A percentile compares a stretch with the other conserved stretches of the same genome.
Evolutionary conservation across 2,113 vertebrate genomes (phyloP).

Genomic region (Ia io): DNA sequence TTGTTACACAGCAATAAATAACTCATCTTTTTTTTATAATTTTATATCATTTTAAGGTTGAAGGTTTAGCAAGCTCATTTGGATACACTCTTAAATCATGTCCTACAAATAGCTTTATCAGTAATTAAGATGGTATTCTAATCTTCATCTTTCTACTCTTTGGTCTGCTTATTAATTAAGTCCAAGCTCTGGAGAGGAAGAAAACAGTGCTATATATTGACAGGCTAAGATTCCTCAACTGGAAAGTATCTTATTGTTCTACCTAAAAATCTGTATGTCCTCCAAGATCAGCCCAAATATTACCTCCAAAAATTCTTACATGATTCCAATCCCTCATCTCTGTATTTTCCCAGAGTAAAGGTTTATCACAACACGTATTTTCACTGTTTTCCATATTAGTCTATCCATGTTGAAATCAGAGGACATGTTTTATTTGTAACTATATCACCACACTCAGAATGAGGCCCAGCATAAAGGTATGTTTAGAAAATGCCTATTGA

Average conservation of each 20-base stretch:
- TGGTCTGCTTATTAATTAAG: neutral
- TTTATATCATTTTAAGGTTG: neutral
- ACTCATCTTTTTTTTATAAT: neutral
- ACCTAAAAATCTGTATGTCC: neutral
- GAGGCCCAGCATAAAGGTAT: neutral
- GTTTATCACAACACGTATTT: neutral
- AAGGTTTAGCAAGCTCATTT: neutral
- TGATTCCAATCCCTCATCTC: neutral
- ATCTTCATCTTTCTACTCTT: neutral
- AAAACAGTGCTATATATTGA: neutral
- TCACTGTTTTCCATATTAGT: neutral
- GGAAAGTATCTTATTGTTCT: neutral
- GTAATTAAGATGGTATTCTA: neutral
- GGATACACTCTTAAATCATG: neutral
- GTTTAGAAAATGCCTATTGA: neutral
- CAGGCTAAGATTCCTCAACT: neutral
- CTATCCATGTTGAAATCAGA: neutral
- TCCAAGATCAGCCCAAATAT: neutral
- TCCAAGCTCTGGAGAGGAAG: neutral
- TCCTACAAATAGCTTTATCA: neutral
- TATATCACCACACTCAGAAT: neutral
- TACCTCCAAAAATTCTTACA: neutral
- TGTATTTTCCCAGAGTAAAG: neutral
- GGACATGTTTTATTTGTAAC: neutral
- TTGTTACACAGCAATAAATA: neutral